Evolutionary conservation across 2,888 invertebrate species (phyloP).

Genomic region (Cabera pusaria): DNA sequence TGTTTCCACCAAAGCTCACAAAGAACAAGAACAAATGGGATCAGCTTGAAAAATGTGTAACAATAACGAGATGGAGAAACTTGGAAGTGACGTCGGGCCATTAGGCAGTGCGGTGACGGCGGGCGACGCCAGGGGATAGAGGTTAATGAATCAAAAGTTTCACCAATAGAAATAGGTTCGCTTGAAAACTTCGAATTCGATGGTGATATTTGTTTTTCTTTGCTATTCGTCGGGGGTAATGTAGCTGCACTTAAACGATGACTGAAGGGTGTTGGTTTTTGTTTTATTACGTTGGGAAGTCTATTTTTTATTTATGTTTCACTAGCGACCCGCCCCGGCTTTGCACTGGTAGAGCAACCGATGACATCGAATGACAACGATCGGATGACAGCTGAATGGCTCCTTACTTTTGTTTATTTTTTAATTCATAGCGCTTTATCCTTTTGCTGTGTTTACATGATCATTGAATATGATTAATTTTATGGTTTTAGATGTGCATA

Average conservation of each 20-base stretch:
- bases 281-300: constrained; percentile 8
- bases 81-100: constrained; percentile 64
- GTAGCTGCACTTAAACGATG: background rate
- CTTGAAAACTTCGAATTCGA: constrained; percentile 25
- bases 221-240: constrained; percentile 8
- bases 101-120: constrained; percentile 48
- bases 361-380: too few species aligned
- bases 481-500: too few species aligned
- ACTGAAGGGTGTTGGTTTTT: constrained; percentile 2
- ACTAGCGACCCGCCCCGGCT: too few species aligned
- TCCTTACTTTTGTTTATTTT: too few species aligned
- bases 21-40: constrained; percentile 61
- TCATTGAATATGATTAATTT: too few species aligned
- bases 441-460: too few species aligned
- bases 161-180: constrained; percentile 43
- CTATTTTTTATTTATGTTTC: too few species aligned
- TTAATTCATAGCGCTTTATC: too few species aligned
- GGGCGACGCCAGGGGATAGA: constrained; percentile 23
- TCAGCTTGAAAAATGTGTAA: constrained; percentile 66
- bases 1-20: constrained; percentile 46
- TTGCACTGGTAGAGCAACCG: too few species aligned
- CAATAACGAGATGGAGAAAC: constrained; percentile 67
- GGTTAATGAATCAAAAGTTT: constrained; percentile 64
- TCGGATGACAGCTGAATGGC: too few species aligned
- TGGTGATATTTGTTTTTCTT: constrained; percentile 26